phyloP scores from a whole-genome alignment of 2,113 vertebrate genomes.

The Noturus placidus region DNA sequence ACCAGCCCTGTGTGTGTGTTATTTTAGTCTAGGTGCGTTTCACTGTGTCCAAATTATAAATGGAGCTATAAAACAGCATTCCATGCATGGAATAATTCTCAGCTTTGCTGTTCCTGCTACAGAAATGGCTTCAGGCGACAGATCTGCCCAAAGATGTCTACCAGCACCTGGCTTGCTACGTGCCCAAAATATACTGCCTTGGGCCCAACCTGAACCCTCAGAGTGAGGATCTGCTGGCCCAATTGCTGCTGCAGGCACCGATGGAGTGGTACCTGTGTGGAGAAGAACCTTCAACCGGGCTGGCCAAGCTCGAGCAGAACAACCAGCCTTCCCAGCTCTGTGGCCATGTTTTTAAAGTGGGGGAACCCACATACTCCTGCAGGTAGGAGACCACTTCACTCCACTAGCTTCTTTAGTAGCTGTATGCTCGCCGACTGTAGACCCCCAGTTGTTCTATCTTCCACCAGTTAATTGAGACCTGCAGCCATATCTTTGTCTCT shows the following conservation, averaged over 20 bases:
- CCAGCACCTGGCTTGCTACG: conserved; percentile 84
- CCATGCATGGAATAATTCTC: not conserved
- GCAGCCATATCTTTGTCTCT: not conserved
- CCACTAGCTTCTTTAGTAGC: not conserved
- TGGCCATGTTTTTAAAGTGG: conserved; percentile 96
- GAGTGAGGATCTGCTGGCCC: conserved; percentile 87
- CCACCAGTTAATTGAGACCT: not conserved
- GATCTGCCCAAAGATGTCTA: conserved; percentile 88
- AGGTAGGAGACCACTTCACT: conserved; percentile 73
- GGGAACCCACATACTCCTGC: conserved; percentile 97
- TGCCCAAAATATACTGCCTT: conserved; percentile 91
- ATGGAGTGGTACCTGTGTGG: conserved; percentile 95
- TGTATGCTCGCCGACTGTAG: not conserved
- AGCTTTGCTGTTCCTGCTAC: conserved; percentile 43
- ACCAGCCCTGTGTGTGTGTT: too few relatives aligned
- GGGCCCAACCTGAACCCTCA: conserved; percentile 83
- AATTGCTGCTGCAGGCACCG: conserved; percentile 85
- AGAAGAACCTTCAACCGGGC: conserved; percentile 84
- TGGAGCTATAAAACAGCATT: not conserved
- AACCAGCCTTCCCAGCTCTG: conserved; percentile 93
- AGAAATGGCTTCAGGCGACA: conserved; percentile 88
- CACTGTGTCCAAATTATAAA: not conserved
- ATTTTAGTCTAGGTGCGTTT: not conserved
- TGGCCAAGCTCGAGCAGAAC: conserved; percentile 85
- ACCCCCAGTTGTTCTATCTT: not conserved